These are phyloP conservation scores for Augochlora pura DNA, from an alignment of 1,140 invertebrate genomes.

Conservation along the genomic window DNA sequence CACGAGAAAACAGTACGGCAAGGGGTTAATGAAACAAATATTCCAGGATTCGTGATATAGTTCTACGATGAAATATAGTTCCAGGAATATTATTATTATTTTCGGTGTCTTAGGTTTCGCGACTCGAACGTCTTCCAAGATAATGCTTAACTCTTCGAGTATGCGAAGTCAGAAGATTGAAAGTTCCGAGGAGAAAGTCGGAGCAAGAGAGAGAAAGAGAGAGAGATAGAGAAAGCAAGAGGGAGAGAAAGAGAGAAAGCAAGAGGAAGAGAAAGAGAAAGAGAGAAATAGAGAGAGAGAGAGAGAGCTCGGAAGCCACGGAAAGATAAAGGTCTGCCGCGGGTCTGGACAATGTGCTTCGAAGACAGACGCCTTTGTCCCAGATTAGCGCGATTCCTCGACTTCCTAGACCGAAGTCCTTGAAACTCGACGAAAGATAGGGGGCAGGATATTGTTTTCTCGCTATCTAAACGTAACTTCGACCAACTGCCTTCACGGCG, in stretches of 20 bases:
- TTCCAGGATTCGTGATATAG: too few relatives aligned
- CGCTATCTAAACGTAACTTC: constrained; percentile 37
- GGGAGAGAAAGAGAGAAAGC: constrained; percentile 4
- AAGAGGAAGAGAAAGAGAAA: constrained; percentile 7
- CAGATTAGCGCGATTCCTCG: constrained; percentile 55
- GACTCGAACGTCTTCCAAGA: background rate
- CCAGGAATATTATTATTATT: too few relatives aligned
- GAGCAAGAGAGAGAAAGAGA: too few relatives aligned
- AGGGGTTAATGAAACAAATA: too few relatives aligned
- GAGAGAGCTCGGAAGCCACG: constrained; percentile 15
- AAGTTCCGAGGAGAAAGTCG: too few relatives aligned
- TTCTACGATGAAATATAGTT: too few relatives aligned
- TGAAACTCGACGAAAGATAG: constrained; percentile 52
- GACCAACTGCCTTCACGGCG: background rate
- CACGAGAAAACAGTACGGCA: too few relatives aligned
- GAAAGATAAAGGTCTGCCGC: constrained; percentile 25
- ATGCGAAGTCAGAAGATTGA: background rate
- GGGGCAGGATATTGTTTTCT: constrained; percentile 55
- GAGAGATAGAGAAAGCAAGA: too few relatives aligned
- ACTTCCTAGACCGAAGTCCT: constrained; percentile 34
- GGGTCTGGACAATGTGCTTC: constrained; percentile 26
- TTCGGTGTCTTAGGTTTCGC: background rate
- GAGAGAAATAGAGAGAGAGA: too few relatives aligned
- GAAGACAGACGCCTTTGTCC: constrained; percentile 41
- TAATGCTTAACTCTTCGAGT: constrained; percentile 3